Base-by-base conservation (phyloP, 1,140 invertebrate genomes). In the Drosophila rhopaloa region DNA sequence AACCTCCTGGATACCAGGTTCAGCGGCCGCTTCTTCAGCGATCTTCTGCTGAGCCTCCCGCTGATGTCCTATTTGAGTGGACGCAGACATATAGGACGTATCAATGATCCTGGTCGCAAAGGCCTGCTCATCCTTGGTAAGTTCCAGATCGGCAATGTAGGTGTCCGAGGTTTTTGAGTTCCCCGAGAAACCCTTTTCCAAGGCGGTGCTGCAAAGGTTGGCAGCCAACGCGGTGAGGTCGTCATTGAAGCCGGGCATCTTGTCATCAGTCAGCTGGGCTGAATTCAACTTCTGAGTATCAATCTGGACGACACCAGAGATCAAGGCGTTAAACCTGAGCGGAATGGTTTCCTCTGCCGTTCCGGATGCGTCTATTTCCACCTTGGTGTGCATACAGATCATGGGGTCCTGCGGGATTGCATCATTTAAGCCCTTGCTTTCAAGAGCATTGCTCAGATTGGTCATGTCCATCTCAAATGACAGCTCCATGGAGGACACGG, bases 381-480 rank as follows among this genome's bases (percentile, higher is more conserved):
- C 71, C 11, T 68, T 70, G 0, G 89, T 84, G 13, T 81, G 55
- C 55, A 91, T 56, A 4, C 43, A 75, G 13, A 91, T 48, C 57
- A 86, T 71, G 1, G 88, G 40, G 6, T 40, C 40, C 8, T 53
- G 46, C 5, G 50, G 11, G 29, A 0, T 5, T 1, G 7, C 8
- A 0, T 38, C 16, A 0, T 57, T 27, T 0, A 38, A 7, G 1
- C 19, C 65, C 41, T 38, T 32, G 13, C 35, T 51, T 0, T 47
- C 9, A 0, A 91, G 55, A 1, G 79, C 89, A 27, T 85, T 79
- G 0, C 51, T 61, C 6, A 91, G 71, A 58, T 76, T 91, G 0
- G 84, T 85, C 89, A 91, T 89, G 35, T 91, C 81, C 89, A 91
- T 91, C 41, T 91, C 89, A 11, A 91, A 91, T 8, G 84, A 81